These are phyloP conservation scores for Oligia strigilis DNA, from an alignment of 2,888 invertebrate species.

Conservation along the genomic window DNA sequence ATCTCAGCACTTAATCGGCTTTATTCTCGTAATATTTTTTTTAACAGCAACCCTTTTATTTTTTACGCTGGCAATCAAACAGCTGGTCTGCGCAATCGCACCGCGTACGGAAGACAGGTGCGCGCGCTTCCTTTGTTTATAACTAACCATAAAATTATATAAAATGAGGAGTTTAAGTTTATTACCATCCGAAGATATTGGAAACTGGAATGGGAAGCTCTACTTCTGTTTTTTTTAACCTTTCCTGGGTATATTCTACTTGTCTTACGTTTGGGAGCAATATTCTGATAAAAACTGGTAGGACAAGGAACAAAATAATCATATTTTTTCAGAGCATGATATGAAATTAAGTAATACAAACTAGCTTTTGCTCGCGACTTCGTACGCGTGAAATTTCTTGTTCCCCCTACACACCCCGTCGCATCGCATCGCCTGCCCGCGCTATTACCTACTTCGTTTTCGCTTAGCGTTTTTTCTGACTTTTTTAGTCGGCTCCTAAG, in stretches of 20 bases:
- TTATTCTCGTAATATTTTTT: slow-evolving; percentile 43
- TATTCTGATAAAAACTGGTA: not conserved
- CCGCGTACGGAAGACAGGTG: slow-evolving; percentile 72
- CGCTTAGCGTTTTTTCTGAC: too few species aligned
- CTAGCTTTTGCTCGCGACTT: too few species aligned
- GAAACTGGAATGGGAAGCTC: slow-evolving; percentile 4
- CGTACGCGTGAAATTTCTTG: too few species aligned
- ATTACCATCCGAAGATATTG: slow-evolving; percentile 21
- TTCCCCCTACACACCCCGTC: too few species aligned
- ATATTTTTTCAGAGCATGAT: too few species aligned
- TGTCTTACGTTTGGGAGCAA: not conserved
- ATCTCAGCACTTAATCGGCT: slow-evolving; percentile 44
- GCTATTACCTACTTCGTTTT: too few species aligned
- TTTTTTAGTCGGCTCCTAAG: too few species aligned
- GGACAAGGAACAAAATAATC: not conserved
- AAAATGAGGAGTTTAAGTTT: slow-evolving; percentile 36
- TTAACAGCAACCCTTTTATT: slow-evolving; percentile 47
- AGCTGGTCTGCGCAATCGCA: slow-evolving; percentile 53
- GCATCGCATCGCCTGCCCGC: too few species aligned
- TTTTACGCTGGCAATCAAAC: slow-evolving; percentile 39
- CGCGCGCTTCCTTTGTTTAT: slow-evolving; percentile 66
- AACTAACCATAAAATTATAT: slow-evolving; percentile 31
- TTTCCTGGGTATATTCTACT: not conserved
- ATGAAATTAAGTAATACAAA: not conserved
- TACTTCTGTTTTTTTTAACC: not conserved